Conservation (phyloP, 2,797 vertebrate species). For the Agapornis canus region DNA sequence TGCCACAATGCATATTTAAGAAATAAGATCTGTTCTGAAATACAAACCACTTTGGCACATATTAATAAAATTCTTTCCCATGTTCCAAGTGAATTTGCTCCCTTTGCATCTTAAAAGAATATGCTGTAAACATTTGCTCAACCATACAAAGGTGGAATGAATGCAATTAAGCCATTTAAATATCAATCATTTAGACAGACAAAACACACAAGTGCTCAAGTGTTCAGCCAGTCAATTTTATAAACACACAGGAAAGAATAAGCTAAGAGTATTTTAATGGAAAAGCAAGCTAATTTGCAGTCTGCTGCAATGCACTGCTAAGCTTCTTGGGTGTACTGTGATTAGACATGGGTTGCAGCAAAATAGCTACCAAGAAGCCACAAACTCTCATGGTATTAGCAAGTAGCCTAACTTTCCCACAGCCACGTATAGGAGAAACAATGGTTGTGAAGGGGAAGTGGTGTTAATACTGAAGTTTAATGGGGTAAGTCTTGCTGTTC, state of each 20-base stretch:
- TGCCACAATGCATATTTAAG: background rate
- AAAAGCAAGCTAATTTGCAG: constrained; percentile 57
- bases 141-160: constrained; percentile 19
- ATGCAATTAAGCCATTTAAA: constrained; percentile 56
- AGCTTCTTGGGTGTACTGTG: constrained; percentile 19
- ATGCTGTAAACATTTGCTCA: constrained; percentile 1
- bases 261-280: constrained; percentile 33
- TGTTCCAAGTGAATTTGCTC: background rate
- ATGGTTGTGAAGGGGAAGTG: background rate
- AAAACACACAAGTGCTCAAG: constrained; percentile 31
- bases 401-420: constrained; percentile 43
- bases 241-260: constrained; percentile 36
- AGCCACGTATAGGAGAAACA: constrained; percentile 15
- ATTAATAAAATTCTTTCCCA: background rate
- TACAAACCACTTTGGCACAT: background rate
- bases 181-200: constrained; percentile 56
- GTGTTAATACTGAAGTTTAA: constrained; percentile 9
- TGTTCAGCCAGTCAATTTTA: constrained; percentile 43
- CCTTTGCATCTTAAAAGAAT: background rate
- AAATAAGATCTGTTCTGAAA: background rate
- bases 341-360: constrained; percentile 52
- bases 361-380: constrained; percentile 48
- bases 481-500: background rate
- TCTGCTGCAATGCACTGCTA: constrained; percentile 13
- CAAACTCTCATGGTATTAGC: constrained; percentile 1